Base-by-base conservation (phyloP, 2,113 vertebrate species). In the Dromas ardeola region DNA sequence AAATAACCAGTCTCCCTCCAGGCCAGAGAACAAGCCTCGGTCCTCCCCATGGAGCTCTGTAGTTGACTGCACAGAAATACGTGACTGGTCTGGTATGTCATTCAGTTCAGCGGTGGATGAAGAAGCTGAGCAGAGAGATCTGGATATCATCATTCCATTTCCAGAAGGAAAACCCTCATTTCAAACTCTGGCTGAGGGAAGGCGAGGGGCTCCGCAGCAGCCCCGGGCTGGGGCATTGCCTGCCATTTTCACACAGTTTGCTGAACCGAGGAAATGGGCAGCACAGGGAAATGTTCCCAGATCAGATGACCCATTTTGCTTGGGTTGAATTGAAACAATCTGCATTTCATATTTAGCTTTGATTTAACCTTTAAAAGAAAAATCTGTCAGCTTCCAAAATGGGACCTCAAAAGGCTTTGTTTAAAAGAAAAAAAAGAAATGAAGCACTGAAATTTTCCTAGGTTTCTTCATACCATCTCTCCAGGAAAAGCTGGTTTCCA, bases 331-430 rank as follows among this genome's bases (percentile, higher is more conserved):
- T 61, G 73, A 86, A 93, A 69, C 42, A 90, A 66, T 78, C 88
- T 88, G 30, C 38, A 38, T 96, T 91, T 95, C 26, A 50, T 63
- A 88, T 93, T 86, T 62, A 95, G 50, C 49, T 82, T 69, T 61
- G 26, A 26, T 34, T 96, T 94, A 85, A 76, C 49, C 38, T 88
- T 92, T 90, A 72, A 69, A 88, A 69, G 18, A 82, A 94, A 93
- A 92, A 52, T 22, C 8, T 43, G 8, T 42, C 66, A 47, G 18
- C 36, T 84, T 83, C 76, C 43, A 88, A 95, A 95, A 73, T 1
- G 14, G 17, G 72, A 81, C 13, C 29, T 89, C 34, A 49, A 49
- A 86, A 67, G 14, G 3, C 55, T 92, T 92, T 84, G 47, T 72
- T 96, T 74, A 59, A 71, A 78, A 78, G 50, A 43, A 74, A 21